These are phyloP conservation scores for Drosophila serrata DNA, from an alignment of 1,140 invertebrate genomes.

Conservation along the genomic window DNA sequence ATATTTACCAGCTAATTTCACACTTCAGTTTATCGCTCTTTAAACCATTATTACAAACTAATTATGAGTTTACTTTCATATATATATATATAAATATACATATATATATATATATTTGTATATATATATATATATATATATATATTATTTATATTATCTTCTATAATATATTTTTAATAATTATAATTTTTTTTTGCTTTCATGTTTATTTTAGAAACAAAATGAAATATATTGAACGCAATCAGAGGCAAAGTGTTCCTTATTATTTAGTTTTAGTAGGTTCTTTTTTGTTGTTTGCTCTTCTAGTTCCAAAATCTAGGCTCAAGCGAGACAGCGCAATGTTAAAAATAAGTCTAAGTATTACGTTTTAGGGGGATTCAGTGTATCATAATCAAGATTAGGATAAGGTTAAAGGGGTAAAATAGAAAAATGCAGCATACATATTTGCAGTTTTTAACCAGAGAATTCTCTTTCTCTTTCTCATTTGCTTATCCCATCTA, in stretches of 20 bases:
- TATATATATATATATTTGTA: constrained; percentile 21
- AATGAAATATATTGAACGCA: constrained; percentile 70
- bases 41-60: constrained; percentile 39
- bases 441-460: constrained; percentile 31
- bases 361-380: constrained; percentile 16
- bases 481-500: constrained; percentile 4
- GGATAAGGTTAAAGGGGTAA: neutral
- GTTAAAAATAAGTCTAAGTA: constrained; percentile 28
- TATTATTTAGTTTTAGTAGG: constrained; percentile 37
- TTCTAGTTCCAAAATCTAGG: constrained; percentile 4
- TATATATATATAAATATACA: constrained; percentile 20
- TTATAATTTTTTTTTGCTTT: constrained; percentile 42
- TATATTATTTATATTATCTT: neutral
- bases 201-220: constrained; percentile 78
- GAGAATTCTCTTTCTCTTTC: constrained; percentile 22
- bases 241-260: constrained; percentile 51
- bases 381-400: neutral
- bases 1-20: constrained; percentile 62
- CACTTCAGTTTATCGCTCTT: constrained; percentile 70
- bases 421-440: constrained; percentile 48
- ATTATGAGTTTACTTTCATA: constrained; percentile 32
- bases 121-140: constrained; percentile 4
- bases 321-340: constrained; percentile 43
- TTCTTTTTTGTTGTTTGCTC: constrained; percentile 6
- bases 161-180: neutral